Evolutionary conservation across 64 coral and sea anemone genomes (phyloP), one percentile per base, ranked within the genome.

Genomic region (Pocillopora damicornis): DNA sequence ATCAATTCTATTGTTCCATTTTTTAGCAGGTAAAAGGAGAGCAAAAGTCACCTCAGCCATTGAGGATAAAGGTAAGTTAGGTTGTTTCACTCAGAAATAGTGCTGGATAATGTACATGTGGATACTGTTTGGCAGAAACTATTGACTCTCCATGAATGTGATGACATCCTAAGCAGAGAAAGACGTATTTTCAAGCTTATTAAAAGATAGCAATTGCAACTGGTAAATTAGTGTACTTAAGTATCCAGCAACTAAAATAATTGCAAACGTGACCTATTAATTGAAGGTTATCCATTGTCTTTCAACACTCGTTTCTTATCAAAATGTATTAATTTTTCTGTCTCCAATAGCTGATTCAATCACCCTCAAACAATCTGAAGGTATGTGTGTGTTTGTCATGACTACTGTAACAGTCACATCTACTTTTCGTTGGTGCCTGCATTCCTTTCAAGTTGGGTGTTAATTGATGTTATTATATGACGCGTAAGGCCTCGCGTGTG

Each of bases 11-110:
- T 51, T 7, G 10, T 85, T 22, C 72, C 9, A 9, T 83, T 37
- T 45, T 85, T 45, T 65, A 85, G 81, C 81, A 85, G 64, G 18
- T 85, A 26, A 85, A 85, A 72, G 81, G 81, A 11, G 81, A 85
- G 37, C 63, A 71, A 15, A 85, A 57, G 38, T 85, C 64, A 72
- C 81, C 81, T 15, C 81, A 85, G 37, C 64, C 81, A 15, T 26
- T 85, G 4, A 20, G 38, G 12, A 85, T 85, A 15, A 85, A 85
- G 81, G 81, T 72, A 85, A 71, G 25, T 11, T 23, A 6, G 25
- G 7, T 11, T 71, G 18, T 4, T 71, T n/a, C 1, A 71, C 25
- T 71, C 8, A 67, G 64, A 67, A 67, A 20, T 16, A 67, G 16
- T 0, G 16, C 16, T 67, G 22, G 64, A 16, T 22, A 22, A 67